Evolutionary conservation across 2,113 vertebrate genomes (phyloP), one percentile per base, ranked within the genome.

Genomic region (Stigmatopora argus): DNA sequence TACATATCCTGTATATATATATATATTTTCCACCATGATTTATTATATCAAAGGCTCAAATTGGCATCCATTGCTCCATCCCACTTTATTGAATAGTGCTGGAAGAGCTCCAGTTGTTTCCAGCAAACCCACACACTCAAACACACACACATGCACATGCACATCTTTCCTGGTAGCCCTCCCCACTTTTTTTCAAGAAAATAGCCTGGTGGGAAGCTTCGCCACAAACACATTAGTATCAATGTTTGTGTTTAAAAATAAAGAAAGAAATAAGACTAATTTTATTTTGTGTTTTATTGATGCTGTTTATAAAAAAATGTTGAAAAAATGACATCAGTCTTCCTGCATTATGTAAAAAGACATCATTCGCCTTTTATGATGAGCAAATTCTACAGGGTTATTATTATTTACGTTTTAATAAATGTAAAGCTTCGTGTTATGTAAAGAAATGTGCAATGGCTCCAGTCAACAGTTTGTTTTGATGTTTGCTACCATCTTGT

Each of bases 71-170:
- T 82, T 72, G 52, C 69, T 79, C 70, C 59, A 63, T 65, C 74
- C 74, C 58, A 59, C 38, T 8, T 74, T 88, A 87, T 87, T 85
- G 83, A 89, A 76, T 66, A 2, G 47, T 77, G 78, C 86, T 91
- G 87, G 88, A 90, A 78, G 77, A 73, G 73, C 56, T 88, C 88
- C 87, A 90, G 74, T 83, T 67, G 78, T 83, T 90, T 90, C 86
- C 88, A 86, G 88, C 83, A 89, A 91, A 78, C 56, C 72, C 56
- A 67, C 18, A 65, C 77, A 74, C 67, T 77, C 65, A 72, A 59
- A 66, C 7, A 19, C 57, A n/a, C 55, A 26, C 6, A 7, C 55
- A 3, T 23, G 1, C 57, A n/a, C 35, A 19, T 18, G 8, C 5
- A 18, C 55, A 65, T 56, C 45, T 72, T 82, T 89, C 81, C 78